phyloP scores from a whole-genome alignment of 2,113 vertebrate species.

The Anarrhichthys ocellatus region DNA sequence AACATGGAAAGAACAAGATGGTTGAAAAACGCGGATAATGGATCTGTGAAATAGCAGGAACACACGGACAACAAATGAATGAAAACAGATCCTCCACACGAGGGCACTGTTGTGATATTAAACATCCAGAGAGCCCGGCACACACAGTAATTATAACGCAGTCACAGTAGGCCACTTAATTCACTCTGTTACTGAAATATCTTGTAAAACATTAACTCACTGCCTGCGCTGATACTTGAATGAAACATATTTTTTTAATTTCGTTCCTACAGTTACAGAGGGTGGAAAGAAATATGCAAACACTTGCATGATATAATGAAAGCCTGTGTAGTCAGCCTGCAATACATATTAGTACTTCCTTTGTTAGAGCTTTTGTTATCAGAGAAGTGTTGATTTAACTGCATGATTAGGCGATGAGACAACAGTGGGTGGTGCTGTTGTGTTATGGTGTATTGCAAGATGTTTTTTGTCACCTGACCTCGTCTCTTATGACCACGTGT shows the following conservation, averaged over 20 bases:
- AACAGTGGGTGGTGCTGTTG: background rate
- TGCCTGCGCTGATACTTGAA: background rate
- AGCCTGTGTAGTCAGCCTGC: background rate
- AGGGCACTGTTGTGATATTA: slow-evolving; percentile 22
- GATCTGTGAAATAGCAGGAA: slow-evolving; percentile 48
- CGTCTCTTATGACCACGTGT: background rate
- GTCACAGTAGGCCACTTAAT: fast-evolving
- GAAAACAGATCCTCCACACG: slow-evolving; percentile 31
- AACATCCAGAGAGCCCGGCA: background rate
- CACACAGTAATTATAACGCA: background rate
- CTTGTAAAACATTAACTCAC: background rate
- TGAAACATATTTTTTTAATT: background rate
- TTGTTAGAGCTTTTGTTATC: background rate
- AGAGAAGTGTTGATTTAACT: background rate
- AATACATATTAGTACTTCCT: background rate
- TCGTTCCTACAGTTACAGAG: background rate
- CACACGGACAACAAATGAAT: background rate
- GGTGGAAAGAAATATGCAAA: background rate
- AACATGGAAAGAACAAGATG: slow-evolving; percentile 86
- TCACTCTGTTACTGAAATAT: background rate
- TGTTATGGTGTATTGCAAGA: background rate
- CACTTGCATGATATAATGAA: background rate
- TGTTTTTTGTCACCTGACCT: background rate
- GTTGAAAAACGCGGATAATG: slow-evolving; percentile 75
- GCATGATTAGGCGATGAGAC: background rate